Evolutionary conservation across 2,888 invertebrate species (phyloP).

Genomic region (Rhagium mordax): DNA sequence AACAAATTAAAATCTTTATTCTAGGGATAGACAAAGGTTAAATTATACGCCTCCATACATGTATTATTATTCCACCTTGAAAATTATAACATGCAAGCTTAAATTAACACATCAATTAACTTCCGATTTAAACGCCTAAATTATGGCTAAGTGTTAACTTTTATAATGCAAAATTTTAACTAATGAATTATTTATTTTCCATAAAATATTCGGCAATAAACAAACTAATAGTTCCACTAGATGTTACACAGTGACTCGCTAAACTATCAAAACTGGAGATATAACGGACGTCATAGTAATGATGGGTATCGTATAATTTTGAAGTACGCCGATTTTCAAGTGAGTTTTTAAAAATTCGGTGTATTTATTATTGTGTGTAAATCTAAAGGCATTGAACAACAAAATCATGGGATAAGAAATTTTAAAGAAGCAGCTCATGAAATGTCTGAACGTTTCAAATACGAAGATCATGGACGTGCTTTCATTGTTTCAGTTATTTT

Average conservation of each 20-base stretch:
- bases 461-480: too few species aligned
- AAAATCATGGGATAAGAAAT: too few species aligned
- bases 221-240: neutral
- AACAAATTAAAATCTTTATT: neutral
- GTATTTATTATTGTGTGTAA: too few species aligned
- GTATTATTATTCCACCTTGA: conserved; percentile 7
- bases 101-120: conserved; percentile 14
- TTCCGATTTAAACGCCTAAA: conserved; percentile 1
- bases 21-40: neutral
- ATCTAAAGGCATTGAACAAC: too few species aligned
- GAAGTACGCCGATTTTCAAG: too few species aligned
- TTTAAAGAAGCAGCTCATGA: too few species aligned
- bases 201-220: neutral
- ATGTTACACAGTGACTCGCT: neutral
- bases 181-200: neutral
- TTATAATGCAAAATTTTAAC: neutral
- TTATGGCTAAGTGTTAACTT: neutral
- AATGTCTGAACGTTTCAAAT: too few species aligned
- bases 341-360: too few species aligned
- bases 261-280: neutral
- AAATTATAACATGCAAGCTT: neutral
- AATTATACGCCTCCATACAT: neutral
- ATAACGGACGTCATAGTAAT: too few species aligned
- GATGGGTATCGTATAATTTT: too few species aligned
- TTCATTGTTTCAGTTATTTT: too few species aligned